Evolutionary conservation across 1,140 invertebrate genomes (phyloP), one percentile per base, ranked within the genome.

Genomic region (Plectrocnemia conspersa): DNA sequence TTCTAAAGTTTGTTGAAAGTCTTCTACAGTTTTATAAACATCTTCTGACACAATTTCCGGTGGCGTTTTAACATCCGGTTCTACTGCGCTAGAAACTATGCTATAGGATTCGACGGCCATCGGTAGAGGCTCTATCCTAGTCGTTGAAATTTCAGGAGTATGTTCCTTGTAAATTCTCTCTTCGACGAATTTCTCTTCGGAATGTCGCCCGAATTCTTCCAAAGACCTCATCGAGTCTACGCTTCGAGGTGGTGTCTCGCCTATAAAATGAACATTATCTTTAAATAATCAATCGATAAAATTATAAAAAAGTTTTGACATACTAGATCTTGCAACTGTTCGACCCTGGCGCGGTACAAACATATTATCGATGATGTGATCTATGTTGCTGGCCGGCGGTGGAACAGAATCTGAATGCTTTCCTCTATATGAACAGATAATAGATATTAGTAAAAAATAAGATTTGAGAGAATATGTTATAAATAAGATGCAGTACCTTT

Each of bases 281-380:
- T 44, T 44, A 21, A 44, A 19, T 22, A 19, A 5, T 18, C 13
- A 33, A 7, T 11, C 2, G 18, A 18, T 16, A 35, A 19, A n/a
- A n/a, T n/a, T n/a, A 38, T 36, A 23, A 23, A 21, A 3, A 32
- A 32, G 6, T 23, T 32, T 19, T 29, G 11, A 16, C 29, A 36
- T 23, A 54, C 56, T 52, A 27, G 56, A 52, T 50, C 56, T 49
- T 6, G 46, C 24, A 9, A 15, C 56, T 9, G 52, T 52, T 36
- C 58, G 41, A 6, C 53, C 45, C 23, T 55, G 58, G 32, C 58
- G 49, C 0, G 52, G 58, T n/a, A 79, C 77, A 55, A 80, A 80
- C 79, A 80, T 80, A 50, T 80, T 80, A 50, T 80, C 79, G 1
- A 80, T 77, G 29, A 80, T 80, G 54, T 78, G 71, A 58, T 80